Evolutionary conservation across 1,140 invertebrate species (phyloP).

Genomic region (Drosophila parvula): DNA sequence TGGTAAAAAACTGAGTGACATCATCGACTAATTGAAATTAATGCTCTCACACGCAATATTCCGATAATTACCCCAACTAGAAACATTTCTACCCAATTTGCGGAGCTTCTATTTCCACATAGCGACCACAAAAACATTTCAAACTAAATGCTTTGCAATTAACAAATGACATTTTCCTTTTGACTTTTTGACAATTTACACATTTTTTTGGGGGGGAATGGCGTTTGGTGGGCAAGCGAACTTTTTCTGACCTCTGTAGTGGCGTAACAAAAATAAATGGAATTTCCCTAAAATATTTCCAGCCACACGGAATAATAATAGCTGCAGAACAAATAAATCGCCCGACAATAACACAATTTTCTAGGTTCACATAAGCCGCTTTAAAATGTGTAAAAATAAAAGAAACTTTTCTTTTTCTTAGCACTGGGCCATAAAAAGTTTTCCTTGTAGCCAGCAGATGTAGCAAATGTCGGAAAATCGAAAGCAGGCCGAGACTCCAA

Average conservation of each 20-base stretch:
- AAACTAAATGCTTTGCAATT: constrained; percentile 67
- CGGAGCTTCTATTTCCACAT: constrained; percentile 22
- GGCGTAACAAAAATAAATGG: constrained; percentile 29
- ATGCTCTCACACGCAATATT: constrained; percentile 15
- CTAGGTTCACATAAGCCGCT: constrained; percentile 48
- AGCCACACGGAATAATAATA: constrained; percentile 35
- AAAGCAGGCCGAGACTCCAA: constrained; percentile 14
- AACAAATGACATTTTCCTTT: constrained; percentile 64
- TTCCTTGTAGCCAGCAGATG: constrained; percentile 55
- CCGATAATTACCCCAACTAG: constrained; percentile 34
- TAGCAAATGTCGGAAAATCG: constrained; percentile 30
- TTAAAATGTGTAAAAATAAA: constrained; percentile 49
- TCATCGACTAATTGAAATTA: constrained; percentile 44
- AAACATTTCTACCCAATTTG: constrained; percentile 12
- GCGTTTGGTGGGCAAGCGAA: constrained; percentile 17
- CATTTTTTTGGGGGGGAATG: constrained; percentile 21
- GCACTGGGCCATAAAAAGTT: constrained; percentile 54
- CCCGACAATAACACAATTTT: constrained; percentile 38
- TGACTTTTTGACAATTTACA: constrained; percentile 66
- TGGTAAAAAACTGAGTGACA: constrained; percentile 26
- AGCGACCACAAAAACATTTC: constrained; percentile 43
- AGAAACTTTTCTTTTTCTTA: constrained; percentile 29
- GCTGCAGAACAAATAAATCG: constrained; percentile 36
- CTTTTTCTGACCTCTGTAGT: constrained; percentile 21
- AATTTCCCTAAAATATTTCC: constrained; percentile 47